phyloP scores from a whole-genome alignment of 1,140 invertebrate species.

The Lanistes nyassanus region DNA sequence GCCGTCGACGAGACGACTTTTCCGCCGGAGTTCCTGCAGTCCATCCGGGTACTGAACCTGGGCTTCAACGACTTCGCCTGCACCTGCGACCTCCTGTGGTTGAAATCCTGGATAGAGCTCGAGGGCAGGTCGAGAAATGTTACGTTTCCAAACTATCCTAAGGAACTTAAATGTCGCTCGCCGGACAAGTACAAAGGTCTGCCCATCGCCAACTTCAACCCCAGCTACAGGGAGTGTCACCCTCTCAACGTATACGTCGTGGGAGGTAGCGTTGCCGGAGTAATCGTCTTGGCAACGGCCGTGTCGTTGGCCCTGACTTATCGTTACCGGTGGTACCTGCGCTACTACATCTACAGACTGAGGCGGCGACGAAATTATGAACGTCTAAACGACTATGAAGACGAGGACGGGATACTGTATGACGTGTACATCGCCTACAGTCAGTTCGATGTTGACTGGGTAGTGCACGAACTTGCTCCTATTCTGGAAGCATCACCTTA shows the following conservation, averaged over 20 bases:
- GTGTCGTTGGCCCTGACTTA: background rate
- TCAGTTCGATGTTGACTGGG: background rate
- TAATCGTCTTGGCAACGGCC: background rate
- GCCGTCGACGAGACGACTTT: conserved; percentile 16
- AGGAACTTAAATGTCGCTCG: background rate
- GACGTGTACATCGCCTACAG: conserved; percentile 3
- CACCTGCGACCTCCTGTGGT: conserved; percentile 28
- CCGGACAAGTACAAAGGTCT: background rate
- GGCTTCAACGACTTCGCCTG: conserved; percentile 26
- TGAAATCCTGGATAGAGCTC: conserved; percentile 26
- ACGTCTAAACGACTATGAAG: background rate
- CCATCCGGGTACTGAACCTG: conserved; percentile 17
- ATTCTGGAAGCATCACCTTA: background rate
- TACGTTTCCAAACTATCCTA: background rate
- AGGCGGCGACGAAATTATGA: conserved; percentile 1
- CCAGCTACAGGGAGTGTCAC: background rate
- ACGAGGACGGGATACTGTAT: background rate
- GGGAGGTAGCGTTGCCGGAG: background rate
- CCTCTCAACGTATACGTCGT: background rate
- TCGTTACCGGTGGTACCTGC: conserved; percentile 16
- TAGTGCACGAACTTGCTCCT: background rate
- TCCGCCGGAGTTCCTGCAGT: background rate
- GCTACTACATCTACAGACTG: conserved; percentile 17
- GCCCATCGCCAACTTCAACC: conserved; percentile 1
- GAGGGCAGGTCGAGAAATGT: background rate